These are phyloP conservation scores for Acanthornis magna DNA, from an alignment of 2,797 vertebrate species.

Conservation along the genomic window DNA sequence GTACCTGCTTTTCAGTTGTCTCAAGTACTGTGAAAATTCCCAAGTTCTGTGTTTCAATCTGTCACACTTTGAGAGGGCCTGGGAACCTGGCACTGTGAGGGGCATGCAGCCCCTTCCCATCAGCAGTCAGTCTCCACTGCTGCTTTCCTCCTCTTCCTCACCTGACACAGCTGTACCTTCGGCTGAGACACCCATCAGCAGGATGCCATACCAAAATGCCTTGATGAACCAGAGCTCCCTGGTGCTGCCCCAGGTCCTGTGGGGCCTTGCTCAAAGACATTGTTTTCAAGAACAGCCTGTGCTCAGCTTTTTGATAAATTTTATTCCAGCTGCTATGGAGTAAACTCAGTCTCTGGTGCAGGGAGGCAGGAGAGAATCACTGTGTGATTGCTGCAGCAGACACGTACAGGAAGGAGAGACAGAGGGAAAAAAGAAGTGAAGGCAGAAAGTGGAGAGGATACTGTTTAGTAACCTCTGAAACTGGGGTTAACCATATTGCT, in stretches of 20 bases:
- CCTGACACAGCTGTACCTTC: background rate
- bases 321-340: background rate
- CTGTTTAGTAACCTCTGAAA: slow-evolving; percentile 15
- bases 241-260: background rate
- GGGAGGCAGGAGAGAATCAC: background rate
- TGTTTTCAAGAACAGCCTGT: background rate
- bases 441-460: background rate
- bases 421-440: background rate
- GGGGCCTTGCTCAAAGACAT: background rate
- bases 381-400: background rate
- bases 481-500: background rate
- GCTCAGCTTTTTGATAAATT: background rate
- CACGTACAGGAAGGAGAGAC: background rate
- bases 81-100: background rate
- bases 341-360: background rate
- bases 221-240: background rate
- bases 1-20: background rate
- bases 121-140: background rate
- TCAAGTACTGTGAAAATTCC: background rate
- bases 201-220: background rate
- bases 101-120: background rate
- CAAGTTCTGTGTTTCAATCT: background rate
- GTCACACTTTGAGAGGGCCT: background rate
- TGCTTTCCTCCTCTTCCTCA: background rate
- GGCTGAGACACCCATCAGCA: background rate